Base-by-base conservation (phyloP, 2,113 vertebrate genomes). In the Rallus limicola region DNA sequence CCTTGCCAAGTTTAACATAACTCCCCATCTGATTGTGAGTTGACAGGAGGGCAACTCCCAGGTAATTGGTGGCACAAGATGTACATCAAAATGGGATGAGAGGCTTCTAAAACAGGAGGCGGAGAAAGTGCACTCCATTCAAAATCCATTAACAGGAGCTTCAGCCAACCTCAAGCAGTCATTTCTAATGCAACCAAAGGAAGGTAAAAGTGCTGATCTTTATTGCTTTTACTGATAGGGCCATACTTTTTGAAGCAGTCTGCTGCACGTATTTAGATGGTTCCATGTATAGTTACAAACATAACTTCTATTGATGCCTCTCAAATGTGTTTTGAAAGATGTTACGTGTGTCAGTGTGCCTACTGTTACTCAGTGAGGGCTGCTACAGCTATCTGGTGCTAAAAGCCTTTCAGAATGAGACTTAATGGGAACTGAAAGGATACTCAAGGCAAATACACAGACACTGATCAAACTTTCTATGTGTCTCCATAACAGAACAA, bases 121-220 rank as follows among this genome's bases (percentile, higher is more conserved):
- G 3, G 72, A 91, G 82, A 94, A 92, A 95, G 67, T 48, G 38
- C 25, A 48, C 25, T 68, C 9, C 44, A 29, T 95, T 95, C 69
- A 53, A 95, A 95, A 83, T 82, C 87, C 65, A 93, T 93, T 95
- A 95, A 59, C 25, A 40, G 83, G 67, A 85, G 28, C 48, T 78
- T 91, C 88, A 72, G 64, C 56, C 86, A 93, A 95, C 64, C 72
- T 93, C 84, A 91, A 94, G 83, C 24, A 82, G 64, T 87, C 46
- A 64, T 82, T 91, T 82, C 83, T 89, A 85, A 94, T 89, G 82
- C 67, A 86, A 14, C 87, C 85, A 67, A 90, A 81, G 36, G 68
- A 94, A 95, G 80, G 86, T 92, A 53, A 83, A 92, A 94, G 70
- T 83, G 88, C 69, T 94, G 50, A 90, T 71, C 77, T 91, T 93